phyloP scores from a whole-genome alignment of 2,797 vertebrate species.

The Etheostoma nigrum region DNA sequence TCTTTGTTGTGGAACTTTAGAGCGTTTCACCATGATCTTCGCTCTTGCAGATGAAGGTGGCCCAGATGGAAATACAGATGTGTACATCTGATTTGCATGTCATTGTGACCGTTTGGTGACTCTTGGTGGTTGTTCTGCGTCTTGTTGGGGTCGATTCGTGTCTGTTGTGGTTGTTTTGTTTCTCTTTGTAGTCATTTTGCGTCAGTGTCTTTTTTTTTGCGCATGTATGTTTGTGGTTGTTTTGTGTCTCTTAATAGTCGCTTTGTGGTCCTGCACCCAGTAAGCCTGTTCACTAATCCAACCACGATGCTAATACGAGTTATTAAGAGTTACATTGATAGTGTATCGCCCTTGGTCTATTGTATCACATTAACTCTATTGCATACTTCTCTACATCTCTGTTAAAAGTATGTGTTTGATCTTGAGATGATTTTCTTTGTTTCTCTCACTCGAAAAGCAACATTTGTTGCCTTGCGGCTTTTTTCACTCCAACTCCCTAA shows the following conservation, averaged over 20 bases:
- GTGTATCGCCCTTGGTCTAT: no score
- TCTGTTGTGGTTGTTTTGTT: neutral
- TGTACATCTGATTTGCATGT: no score
- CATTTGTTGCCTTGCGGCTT: neutral
- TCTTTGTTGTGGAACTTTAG: no score
- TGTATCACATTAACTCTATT: neutral
- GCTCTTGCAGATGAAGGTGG: no score
- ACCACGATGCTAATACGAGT: neutral
- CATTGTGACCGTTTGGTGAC: no score
- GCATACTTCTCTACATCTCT: neutral
- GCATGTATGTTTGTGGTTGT: no score
- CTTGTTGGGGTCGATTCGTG: neutral
- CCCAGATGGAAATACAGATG: no score
- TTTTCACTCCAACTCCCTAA: neutral
- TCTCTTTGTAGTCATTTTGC: neutral
- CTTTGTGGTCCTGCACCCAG: neutral
- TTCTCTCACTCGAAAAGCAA: conserved; percentile 10
- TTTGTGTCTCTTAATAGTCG: neutral
- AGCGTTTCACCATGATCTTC: no score
- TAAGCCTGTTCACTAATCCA: no score
- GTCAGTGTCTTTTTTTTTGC: neutral
- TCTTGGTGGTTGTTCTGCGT: no score
- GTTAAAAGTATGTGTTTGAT: neutral
- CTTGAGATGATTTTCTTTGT: neutral
- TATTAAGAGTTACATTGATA: neutral